Percentiles rank a stretch among this genome's conserved stretches.
Conservation (phyloP, 1,140 invertebrate genomes). For the Cydia strobilella region DNA sequence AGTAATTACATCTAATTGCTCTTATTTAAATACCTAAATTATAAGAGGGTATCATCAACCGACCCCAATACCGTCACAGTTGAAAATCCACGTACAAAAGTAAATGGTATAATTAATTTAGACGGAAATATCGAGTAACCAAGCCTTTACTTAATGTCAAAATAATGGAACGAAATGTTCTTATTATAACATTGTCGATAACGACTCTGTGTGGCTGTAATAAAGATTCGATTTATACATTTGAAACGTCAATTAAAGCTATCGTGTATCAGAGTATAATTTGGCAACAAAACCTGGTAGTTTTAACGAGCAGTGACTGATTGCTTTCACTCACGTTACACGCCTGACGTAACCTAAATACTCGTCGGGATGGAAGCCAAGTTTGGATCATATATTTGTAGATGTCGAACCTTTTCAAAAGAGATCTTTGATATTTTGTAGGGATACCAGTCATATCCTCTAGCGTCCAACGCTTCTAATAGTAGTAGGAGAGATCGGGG, state of each 20-base stretch:
- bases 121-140: not conserved
- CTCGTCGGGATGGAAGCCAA: not conserved
- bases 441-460: too few relatives aligned
- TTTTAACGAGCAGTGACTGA: conserved; percentile 30
- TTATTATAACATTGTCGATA: not conserved
- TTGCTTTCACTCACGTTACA: conserved; percentile 30
- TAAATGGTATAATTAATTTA: not conserved
- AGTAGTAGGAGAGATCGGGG: too few relatives aligned
- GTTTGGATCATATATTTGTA: not conserved
- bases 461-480: too few relatives aligned
- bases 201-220: not conserved
- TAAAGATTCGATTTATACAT: not conserved
- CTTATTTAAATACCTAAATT: too few relatives aligned
- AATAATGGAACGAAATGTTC: not conserved
- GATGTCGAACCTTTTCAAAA: not conserved
- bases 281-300: conserved; percentile 21
- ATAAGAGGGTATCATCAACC: too few relatives aligned
- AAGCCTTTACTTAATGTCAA: not conserved
- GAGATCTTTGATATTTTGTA: not conserved
- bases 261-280: not conserved
- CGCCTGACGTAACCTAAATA: conserved; percentile 15
- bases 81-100: not conserved
- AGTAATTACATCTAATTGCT: too few relatives aligned
- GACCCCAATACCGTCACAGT: too few relatives aligned
- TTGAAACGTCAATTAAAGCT: not conserved